Percentiles rank a stretch among this genome's conserved stretches.
These are phyloP conservation scores for Leucophenga maculata DNA, from an alignment of 2,888 invertebrate genomes.

Conservation along the genomic window DNA sequence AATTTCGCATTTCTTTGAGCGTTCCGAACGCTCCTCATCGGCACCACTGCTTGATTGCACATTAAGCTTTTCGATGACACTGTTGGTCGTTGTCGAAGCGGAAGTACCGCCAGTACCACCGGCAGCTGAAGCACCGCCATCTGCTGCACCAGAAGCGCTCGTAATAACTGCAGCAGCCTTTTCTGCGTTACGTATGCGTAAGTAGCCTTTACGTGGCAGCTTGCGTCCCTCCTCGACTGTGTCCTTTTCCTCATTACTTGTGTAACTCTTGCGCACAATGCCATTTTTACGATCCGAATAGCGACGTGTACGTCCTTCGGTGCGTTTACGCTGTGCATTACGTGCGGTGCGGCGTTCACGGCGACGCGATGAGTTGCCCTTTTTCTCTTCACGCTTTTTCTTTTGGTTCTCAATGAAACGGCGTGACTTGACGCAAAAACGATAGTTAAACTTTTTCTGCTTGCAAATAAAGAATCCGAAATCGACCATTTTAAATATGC, in stretches of 20 bases:
- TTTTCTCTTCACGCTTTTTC: conserved; percentile 71
- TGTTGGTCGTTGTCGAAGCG: conserved; percentile 67
- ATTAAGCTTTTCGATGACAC: conserved; percentile 65
- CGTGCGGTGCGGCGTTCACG: conserved; percentile 69
- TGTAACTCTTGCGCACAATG: conserved; percentile 70
- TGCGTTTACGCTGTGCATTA: conserved; percentile 67
- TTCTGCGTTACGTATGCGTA: conserved; percentile 69
- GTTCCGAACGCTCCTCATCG: conserved; percentile 70
- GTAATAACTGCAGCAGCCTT: conserved; percentile 58
- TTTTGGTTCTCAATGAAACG: conserved; percentile 67
- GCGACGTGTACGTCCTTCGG: conserved; percentile 69
- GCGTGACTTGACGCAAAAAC: conserved; percentile 70
- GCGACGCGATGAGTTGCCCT: conserved; percentile 64
- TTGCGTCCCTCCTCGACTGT: conserved; percentile 71
- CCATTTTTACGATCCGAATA: conserved; percentile 71
- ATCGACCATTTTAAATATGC: conserved; percentile 83
- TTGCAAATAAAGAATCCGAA: conserved; percentile 78
- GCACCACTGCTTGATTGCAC: conserved; percentile 71
- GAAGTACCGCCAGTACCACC: conserved; percentile 61
- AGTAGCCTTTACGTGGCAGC: conserved; percentile 70
- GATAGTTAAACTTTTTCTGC: conserved; percentile 72
- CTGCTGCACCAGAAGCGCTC: conserved; percentile 49
- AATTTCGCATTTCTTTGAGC: conserved; percentile 72
- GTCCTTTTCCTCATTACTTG: conserved; percentile 72
- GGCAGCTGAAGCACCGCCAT: conserved; percentile 52